Evolutionary conservation across 2,113 vertebrate species (phyloP), one percentile per base, ranked within the genome.

Genomic region (Microcebus jonahi): DNA sequence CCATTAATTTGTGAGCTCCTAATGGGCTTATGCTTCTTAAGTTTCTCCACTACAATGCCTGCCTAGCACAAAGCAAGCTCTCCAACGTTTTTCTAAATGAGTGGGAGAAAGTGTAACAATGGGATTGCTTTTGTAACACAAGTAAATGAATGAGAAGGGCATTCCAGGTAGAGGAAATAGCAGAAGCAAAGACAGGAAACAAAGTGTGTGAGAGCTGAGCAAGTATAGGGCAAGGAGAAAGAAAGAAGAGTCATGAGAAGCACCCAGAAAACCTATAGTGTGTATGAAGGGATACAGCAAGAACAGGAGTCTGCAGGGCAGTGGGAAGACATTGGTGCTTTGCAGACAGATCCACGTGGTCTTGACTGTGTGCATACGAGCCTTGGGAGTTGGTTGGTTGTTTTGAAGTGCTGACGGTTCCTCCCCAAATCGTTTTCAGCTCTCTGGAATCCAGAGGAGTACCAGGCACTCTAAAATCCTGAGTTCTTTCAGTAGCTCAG

Each of bases 121-220:
- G 34, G 36, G 61, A 85, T n/a, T 88, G 75, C 53, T 77, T 90
- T 81, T 48, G 39, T 92, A 79, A 92, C 20, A 45, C n/a, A n/a
- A 77, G 85, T n/a, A 88, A 95, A 87, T 45, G 42, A 97, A 71
- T 80, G 53, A 67, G 90, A 91, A 88, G 63, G 18, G 42, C 67
- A 87, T 57, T 91, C 50, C 31, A 90, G 45, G 55, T 17, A 96
- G 55, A 96, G 67, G 48, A 82, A 81, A 86, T 0, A 57, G 83
- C 23, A 91, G 42, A 84, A 90, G 90, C 55, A 86, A 95, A 85
- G 81, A 70, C 1, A 45, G 18, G n/a, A 84, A 90, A 88, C 39
- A 5, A 59, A 95, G 75, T 53, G 55, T 42, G 25, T 12, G 29
- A 85, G 45, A 67, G 39, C 5, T 53, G 18, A 83, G 48, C 31